These are phyloP conservation scores for Aurelia coerulea DNA, from an alignment of 30 jellyfish, hydroid and myxozoan species.

Conservation along the genomic window DNA sequence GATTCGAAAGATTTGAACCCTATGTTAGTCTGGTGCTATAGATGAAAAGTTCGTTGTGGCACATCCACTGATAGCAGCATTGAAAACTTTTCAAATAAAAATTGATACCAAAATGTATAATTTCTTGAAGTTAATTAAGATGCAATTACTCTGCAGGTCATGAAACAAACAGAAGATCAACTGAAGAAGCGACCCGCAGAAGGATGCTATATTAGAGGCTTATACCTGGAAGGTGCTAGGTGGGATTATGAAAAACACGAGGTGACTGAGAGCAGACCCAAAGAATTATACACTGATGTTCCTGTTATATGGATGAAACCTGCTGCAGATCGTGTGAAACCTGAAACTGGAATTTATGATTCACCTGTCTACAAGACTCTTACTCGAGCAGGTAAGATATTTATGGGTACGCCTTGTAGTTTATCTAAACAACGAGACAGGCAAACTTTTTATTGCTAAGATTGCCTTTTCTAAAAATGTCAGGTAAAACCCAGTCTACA, in stretches of 20 bases:
- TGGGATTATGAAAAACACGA: slow-evolving; percentile 84
- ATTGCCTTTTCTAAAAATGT: too few species aligned
- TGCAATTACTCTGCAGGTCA: slow-evolving; percentile 45
- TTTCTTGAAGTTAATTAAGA: background rate
- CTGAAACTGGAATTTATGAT: slow-evolving; percentile 75
- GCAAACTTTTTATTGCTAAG: too few species aligned
- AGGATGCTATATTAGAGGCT: slow-evolving; percentile 85
- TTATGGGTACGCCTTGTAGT: background rate
- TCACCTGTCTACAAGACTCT: slow-evolving; percentile 90
- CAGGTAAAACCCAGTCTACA: too few species aligned
- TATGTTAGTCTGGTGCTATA: too few species aligned
- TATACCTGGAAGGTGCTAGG: slow-evolving; percentile 90
- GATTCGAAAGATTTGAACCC: too few species aligned
- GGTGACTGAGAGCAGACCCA: slow-evolving; percentile 85
- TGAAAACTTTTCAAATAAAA: too few species aligned
- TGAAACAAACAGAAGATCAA: slow-evolving; percentile 62
- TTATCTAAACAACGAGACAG: too few species aligned
- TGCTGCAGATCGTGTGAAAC: slow-evolving; percentile 71
- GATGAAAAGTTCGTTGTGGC: too few species aligned
- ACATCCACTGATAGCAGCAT: too few species aligned
- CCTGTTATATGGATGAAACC: slow-evolving; percentile 94
- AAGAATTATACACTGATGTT: slow-evolving; percentile 83
- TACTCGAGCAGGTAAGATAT: slow-evolving; percentile 86
- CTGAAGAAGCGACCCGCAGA: slow-evolving; percentile 61
- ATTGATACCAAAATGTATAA: background rate